These are phyloP conservation scores for Drosophila nigricruria DNA, from an alignment of 2,888 invertebrate genomes.

Conservation along the genomic window DNA sequence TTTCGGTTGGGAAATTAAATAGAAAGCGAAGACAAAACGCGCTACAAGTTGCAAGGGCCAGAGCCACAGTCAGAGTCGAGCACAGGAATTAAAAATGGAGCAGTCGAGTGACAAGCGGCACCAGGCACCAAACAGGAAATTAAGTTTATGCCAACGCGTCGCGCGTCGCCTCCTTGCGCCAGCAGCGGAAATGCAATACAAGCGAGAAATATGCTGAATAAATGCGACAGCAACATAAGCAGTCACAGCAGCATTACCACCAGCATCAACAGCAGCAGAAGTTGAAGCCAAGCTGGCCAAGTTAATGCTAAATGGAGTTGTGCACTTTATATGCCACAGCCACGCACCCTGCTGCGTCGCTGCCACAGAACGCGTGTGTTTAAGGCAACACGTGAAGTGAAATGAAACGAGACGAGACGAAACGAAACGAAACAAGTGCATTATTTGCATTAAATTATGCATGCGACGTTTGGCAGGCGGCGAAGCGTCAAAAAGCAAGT, in stretches of 20 bases:
- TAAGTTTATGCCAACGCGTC: constrained; percentile 71
- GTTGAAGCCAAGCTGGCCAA: constrained; percentile 44
- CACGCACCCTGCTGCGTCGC: background rate
- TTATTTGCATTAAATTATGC: constrained; percentile 82
- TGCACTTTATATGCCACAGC: constrained; percentile 54
- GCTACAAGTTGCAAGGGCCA: constrained; percentile 66
- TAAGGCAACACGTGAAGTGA: constrained; percentile 70
- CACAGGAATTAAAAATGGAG: constrained; percentile 67
- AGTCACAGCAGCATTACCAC: background rate
- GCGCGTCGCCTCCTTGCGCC: constrained; percentile 37
- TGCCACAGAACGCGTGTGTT: constrained; percentile 32
- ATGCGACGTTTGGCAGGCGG: constrained; percentile 65
- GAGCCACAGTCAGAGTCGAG: constrained; percentile 29
- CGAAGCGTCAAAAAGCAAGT: constrained; percentile 54
- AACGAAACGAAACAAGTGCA: constrained; percentile 75
- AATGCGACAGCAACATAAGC: constrained; percentile 46
- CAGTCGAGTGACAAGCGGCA: constrained; percentile 38
- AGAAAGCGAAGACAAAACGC: constrained; percentile 72
- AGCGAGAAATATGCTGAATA: constrained; percentile 74
- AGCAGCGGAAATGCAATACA: constrained; percentile 68
- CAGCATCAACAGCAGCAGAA: constrained; percentile 19
- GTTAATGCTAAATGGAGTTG: constrained; percentile 74
- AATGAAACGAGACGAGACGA: constrained; percentile 72
- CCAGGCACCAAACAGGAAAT: constrained; percentile 70
- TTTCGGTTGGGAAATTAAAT: constrained; percentile 74